These are phyloP conservation scores for Gavialis gangeticus DNA, from an alignment of 2,113 vertebrate genomes.

Conservation along the genomic window DNA sequence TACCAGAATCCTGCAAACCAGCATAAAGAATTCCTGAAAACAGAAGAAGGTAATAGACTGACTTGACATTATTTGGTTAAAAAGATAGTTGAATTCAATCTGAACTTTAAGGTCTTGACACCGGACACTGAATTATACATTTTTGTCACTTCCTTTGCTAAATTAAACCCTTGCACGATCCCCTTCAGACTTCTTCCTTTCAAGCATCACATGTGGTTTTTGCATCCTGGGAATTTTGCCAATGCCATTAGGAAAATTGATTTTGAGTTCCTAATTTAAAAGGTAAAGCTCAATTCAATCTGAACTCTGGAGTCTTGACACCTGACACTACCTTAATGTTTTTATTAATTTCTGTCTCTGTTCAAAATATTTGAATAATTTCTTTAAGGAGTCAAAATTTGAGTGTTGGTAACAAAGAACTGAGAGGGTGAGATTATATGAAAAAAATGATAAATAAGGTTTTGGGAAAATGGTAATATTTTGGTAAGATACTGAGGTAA, in stretches of 20 bases:
- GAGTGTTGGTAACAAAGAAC: not conserved
- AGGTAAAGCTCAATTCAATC: not conserved
- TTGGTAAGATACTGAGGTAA: not conserved
- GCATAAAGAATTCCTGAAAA: not conserved
- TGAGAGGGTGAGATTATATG: not conserved
- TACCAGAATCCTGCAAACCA: not conserved
- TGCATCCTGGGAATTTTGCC: not conserved
- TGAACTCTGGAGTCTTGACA: not conserved
- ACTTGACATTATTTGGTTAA: not conserved
- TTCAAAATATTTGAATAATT: not conserved
- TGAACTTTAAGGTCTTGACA: not conserved
- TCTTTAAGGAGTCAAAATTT: not conserved
- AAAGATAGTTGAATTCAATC: not conserved
- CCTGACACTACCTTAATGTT: not conserved
- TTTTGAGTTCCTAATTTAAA: conserved; percentile 22
- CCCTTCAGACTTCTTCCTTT: not conserved
- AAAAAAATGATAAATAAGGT: not conserved
- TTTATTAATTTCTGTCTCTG: not conserved
- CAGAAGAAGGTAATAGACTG: not conserved
- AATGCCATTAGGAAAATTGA: not conserved
- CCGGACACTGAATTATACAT: not conserved
- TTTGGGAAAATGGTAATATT: not conserved
- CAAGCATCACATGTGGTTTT: not conserved
- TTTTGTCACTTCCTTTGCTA: not conserved
- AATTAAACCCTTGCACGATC: not conserved